These are phyloP conservation scores for Digitonthophagus gazella DNA, from an alignment of 2,888 invertebrate genomes.

Conservation along the genomic window DNA sequence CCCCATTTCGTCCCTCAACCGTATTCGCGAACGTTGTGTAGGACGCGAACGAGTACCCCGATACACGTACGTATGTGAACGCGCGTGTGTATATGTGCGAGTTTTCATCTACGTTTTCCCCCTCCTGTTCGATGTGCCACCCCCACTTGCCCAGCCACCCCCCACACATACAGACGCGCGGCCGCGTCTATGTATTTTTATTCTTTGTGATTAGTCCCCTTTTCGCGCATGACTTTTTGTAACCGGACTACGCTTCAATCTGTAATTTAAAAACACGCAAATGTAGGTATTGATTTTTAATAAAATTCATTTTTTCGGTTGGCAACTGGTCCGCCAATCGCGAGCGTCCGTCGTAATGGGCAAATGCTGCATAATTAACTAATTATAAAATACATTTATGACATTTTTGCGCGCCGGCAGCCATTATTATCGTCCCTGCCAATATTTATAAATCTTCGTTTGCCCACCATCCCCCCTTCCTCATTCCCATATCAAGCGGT, in stretches of 20 bases:
- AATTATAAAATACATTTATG: conserved; percentile 52
- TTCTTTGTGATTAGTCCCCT: conserved; percentile 54
- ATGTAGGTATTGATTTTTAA: conserved; percentile 54
- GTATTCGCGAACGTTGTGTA: conserved; percentile 9
- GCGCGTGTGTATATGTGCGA: conserved; percentile 6
- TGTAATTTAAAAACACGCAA: conserved; percentile 54
- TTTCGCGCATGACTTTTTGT: conserved; percentile 54
- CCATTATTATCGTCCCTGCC: conserved; percentile 29
- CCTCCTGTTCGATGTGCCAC: conserved; percentile 25
- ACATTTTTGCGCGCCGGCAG: conserved; percentile 26
- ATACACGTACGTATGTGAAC: conserved; percentile 7
- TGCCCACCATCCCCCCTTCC: conserved; percentile 10
- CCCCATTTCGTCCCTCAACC: background rate
- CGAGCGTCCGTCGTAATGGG: conserved; percentile 50
- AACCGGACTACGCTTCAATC: conserved; percentile 49
- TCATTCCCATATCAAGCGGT: conserved; percentile 14
- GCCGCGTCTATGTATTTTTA: conserved; percentile 50
- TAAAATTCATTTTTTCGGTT: conserved; percentile 54
- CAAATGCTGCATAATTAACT: conserved; percentile 52
- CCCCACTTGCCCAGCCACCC: conserved; percentile 24
- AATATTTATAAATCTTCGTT: conserved; percentile 30
- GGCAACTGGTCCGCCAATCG: conserved; percentile 51
- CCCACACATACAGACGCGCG: conserved; percentile 32
- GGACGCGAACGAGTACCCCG: conserved; percentile 12
- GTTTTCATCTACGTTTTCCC: conserved; percentile 16